Evolutionary conservation across 2,113 vertebrate species (phyloP), one percentile per base, ranked within the genome.

Genomic region (Ochotona curzoniae): DNA sequence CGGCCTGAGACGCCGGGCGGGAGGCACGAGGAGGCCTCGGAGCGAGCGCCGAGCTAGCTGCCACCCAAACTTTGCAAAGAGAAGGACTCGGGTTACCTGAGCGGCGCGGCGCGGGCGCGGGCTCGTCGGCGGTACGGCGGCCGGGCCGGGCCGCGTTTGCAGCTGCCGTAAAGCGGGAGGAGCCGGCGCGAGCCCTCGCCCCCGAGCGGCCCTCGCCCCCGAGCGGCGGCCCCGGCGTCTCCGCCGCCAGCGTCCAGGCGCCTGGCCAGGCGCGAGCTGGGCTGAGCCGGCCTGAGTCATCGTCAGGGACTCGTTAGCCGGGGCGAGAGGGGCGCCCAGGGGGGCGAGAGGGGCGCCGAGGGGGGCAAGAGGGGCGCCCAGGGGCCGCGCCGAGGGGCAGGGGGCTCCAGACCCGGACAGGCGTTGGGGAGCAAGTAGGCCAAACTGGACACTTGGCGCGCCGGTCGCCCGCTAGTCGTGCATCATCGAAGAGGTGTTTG

Each of bases 161-260:
- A 96, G 97, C 97, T 97, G 97, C 97, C 97, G 97, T 96, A 97
- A 98, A 98, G 97, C 96, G 94, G 83, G 30, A n/a, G 85, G 18
- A n/a, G 95, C 69, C 61, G 32, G 85, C 71, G 61, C 57, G 49
- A 73, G 87, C 92, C 89, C 70, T 83, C 79, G 89, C 67, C 81
- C 88, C 96, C 83, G 63, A 87, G 87, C 91, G 9, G 83, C 26
- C 89, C 70, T 83, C 79, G 89, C 67, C 81, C 88, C 96, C 83
- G 63, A 87, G 87, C 91, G 9, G 83, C 26, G 54, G 80, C 76
- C 74, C 49, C n/a, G 28, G 81, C 93, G 49, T 74, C 74, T 47
- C 90, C 44, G 44, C 75, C 21, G 32, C n/a, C 23, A 70, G 93
- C 67, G 85, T 88, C 38, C 90, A 67, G 93, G 78, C 64, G 83